Evolutionary conservation across 2,797 vertebrate genomes (phyloP), one percentile per base, ranked within the genome.

Genomic region (Psittacula echo): DNA sequence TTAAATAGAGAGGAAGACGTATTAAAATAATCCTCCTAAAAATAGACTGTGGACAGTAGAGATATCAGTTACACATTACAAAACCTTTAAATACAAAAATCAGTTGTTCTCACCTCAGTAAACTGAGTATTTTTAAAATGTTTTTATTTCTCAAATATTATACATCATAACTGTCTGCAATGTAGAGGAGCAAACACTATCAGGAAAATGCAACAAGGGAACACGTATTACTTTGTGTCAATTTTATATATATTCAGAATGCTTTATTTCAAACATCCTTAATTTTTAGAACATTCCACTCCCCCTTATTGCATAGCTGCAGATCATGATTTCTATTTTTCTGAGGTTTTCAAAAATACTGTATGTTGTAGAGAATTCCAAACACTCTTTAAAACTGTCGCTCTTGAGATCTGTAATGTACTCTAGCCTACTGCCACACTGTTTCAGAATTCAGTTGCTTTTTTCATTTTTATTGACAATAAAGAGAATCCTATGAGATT

Each of bases 1-100:
- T 99, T 93, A 94, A 96, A 95, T 39, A 70, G 93, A 96, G n/a
- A 95, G 80, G 39, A 94, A 78, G 24, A 72, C 10, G 39, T 3
- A 74, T 87, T 94, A 87, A 81, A 75, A 93, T 76, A 47, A 54
- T 19, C 41, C 54, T 72, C 39, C 37, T 67, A 75, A 94, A 91
- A 75, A 10, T 0, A 58, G 7, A n/a, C 7, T 44, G 34, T 17
- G 34, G 23, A 58, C 58, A 47, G 61, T 24, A 85, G 0, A 5
- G 23, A 53, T 14, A 76, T 34, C 32, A 50, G 26, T 30, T 85
- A 71, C 18, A 34, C 44, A 75, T 13, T 26, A 67, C 4, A 67
- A 87, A 87, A 13, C 20, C 12, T 44, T 85, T 60, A 74, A 61
- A 78, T 34, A 29, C 5, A 82, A 84, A 54, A 85, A 20, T 3